These are phyloP conservation scores for Eilema depressum DNA, from an alignment of 2,888 invertebrate genomes.

Conservation along the genomic window DNA sequence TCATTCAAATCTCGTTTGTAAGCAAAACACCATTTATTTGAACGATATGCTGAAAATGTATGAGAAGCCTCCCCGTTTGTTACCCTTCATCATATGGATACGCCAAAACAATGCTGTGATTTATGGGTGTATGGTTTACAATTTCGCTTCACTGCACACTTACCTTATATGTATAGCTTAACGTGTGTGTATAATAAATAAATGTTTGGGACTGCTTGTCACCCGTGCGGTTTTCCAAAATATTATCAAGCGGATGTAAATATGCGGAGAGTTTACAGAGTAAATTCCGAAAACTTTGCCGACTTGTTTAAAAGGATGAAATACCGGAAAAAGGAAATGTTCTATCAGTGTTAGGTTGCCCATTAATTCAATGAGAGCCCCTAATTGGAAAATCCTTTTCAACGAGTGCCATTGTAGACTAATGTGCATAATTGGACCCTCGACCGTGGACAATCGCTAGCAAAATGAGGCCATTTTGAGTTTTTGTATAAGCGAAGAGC, in stretches of 20 bases:
- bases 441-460: slow-evolving; percentile 66
- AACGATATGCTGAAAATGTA: slow-evolving; percentile 44
- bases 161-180: slow-evolving; percentile 30
- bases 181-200: slow-evolving; percentile 44
- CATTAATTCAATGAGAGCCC: slow-evolving; percentile 74
- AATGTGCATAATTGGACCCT: slow-evolving; percentile 77
- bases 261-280: slow-evolving; percentile 20
- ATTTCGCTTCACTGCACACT: slow-evolving; percentile 48
- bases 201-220: slow-evolving; percentile 39
- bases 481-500: slow-evolving; percentile 53
- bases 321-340: slow-evolving; percentile 64
- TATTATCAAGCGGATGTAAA: slow-evolving; percentile 31
- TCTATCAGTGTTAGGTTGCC: slow-evolving; percentile 66
- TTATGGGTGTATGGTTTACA: slow-evolving; percentile 65
- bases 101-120: slow-evolving; percentile 72
- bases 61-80: slow-evolving; percentile 55
- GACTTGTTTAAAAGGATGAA: slow-evolving; percentile 55
- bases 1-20: slow-evolving; percentile 43
- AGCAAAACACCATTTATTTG: slow-evolving; percentile 42
- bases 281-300: slow-evolving; percentile 25
- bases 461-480: slow-evolving; percentile 64
- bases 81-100: slow-evolving; percentile 63
- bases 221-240: slow-evolving; percentile 29
- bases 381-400: slow-evolving; percentile 78
- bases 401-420: slow-evolving; percentile 66